Evolutionary conservation across 2,888 invertebrate species (phyloP).

Genomic region (Caenorhabditis sp.): DNA sequence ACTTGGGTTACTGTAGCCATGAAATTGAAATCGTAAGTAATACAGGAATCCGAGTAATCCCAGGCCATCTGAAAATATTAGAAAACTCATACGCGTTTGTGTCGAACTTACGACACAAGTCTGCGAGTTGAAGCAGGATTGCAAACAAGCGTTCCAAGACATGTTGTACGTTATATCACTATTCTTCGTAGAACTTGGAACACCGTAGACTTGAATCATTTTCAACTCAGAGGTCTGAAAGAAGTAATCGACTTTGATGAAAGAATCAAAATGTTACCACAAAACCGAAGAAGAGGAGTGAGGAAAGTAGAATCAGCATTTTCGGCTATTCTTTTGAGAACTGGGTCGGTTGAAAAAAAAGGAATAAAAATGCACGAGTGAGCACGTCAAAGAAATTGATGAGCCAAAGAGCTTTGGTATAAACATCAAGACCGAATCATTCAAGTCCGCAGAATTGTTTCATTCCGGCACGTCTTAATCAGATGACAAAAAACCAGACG

Average conservation of each 20-base stretch:
- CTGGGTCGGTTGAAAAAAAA: not conserved
- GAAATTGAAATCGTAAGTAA: not conserved
- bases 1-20: not conserved
- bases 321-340: not conserved
- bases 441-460: not conserved
- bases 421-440: slow-evolving; percentile 5
- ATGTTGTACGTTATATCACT: too few relatives aligned
- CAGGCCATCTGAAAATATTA: slow-evolving; percentile 24
- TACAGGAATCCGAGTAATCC: not conserved
- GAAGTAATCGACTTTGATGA: not conserved
- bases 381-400: slow-evolving; percentile 8
- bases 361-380: slow-evolving; percentile 3
- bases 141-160: slow-evolving; percentile 28
- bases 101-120: slow-evolving; percentile 1
- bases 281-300: not conserved
- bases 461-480: not conserved
- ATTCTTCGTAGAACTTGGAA: not conserved
- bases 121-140: slow-evolving; percentile 9
- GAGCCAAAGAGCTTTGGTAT: not conserved
- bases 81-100: not conserved
- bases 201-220: slow-evolving; percentile 38
- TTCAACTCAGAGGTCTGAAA: slow-evolving; percentile 13
- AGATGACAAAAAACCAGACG: too few relatives aligned
- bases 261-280: not conserved
- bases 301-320: not conserved